Conservation (phyloP, 2,888 invertebrate genomes). For the Amiota mariae region DNA sequence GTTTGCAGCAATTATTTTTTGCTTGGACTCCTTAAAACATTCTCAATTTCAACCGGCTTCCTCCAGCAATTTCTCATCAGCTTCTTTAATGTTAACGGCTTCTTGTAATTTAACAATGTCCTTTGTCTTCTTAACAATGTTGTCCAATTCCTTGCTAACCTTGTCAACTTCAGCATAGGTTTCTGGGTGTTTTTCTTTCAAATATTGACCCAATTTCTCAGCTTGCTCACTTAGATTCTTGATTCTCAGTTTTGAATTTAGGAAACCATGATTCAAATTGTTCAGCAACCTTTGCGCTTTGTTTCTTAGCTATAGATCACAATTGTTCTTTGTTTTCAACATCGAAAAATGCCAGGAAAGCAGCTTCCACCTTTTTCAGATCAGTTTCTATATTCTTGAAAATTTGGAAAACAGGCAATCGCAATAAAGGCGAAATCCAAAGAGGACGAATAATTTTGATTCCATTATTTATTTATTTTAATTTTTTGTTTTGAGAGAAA, state of each 20-base stretch:
- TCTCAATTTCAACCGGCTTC: neutral
- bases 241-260: constrained; percentile 20
- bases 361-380: neutral
- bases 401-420: neutral
- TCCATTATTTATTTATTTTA: constrained; percentile 4
- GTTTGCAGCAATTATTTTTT: too few species aligned
- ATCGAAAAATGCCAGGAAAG: neutral
- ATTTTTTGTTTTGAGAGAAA: neutral
- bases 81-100: constrained; percentile 18
- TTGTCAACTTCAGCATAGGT: constrained; percentile 29
- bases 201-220: constrained; percentile 4
- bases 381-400: neutral
- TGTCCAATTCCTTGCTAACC: neutral
- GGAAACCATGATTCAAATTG: neutral
- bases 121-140: neutral
- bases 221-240: constrained; percentile 12
- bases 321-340: constrained; percentile 17
- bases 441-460: constrained; percentile 15
- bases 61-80: constrained; percentile 3
- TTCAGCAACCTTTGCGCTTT: neutral
- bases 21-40: too few species aligned
- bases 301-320: constrained; percentile 16
- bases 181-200: constrained; percentile 29
- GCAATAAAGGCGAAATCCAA: constrained; percentile 21
- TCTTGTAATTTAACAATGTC: constrained; percentile 16